Percentiles rank a stretch among this genome's conserved stretches.
Conservation (phyloP, 2,888 invertebrate species). For the Cheilosia grossa region DNA sequence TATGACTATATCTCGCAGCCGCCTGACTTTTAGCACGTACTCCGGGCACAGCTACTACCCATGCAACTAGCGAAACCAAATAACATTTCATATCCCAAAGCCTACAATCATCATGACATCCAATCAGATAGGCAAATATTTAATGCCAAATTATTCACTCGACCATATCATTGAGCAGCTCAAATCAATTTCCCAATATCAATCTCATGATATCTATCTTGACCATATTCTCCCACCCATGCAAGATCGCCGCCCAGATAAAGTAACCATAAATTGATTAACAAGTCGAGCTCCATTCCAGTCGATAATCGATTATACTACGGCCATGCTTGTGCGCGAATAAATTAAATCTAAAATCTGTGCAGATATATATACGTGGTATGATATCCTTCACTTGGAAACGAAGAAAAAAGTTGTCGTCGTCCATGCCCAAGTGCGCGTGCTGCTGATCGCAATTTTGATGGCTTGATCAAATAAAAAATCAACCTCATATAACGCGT, state of each 20-base stretch:
- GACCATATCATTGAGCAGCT: conserved; percentile 56
- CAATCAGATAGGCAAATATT: conserved; percentile 61
- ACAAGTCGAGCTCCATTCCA: conserved; percentile 69
- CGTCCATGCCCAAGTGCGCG: conserved; percentile 10
- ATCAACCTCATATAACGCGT: conserved; percentile 39
- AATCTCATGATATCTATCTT: conserved; percentile 27
- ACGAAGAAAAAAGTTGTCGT: conserved; percentile 11
- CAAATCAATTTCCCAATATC: conserved; percentile 60
- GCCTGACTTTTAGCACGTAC: neutral
- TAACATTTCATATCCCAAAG: neutral
- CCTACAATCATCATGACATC: conserved; percentile 48
- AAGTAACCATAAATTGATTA: conserved; percentile 70
- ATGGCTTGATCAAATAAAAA: conserved; percentile 36
- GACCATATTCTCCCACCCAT: conserved; percentile 43
- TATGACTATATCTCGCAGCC: neutral
- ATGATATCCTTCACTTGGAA: conserved; percentile 14
- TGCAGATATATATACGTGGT: neutral
- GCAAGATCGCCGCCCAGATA: conserved; percentile 51
- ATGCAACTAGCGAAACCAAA: neutral
- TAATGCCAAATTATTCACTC: conserved; percentile 55
- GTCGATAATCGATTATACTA: conserved; percentile 65
- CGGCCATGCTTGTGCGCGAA: conserved; percentile 24
- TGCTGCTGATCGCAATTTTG: conserved; percentile 22
- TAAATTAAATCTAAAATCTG: conserved; percentile 49
- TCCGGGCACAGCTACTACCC: neutral